Percentiles rank a stretch among this genome's conserved stretches.
Conservation (phyloP, 2,888 invertebrate species). For the Matsumyia berberina region DNA sequence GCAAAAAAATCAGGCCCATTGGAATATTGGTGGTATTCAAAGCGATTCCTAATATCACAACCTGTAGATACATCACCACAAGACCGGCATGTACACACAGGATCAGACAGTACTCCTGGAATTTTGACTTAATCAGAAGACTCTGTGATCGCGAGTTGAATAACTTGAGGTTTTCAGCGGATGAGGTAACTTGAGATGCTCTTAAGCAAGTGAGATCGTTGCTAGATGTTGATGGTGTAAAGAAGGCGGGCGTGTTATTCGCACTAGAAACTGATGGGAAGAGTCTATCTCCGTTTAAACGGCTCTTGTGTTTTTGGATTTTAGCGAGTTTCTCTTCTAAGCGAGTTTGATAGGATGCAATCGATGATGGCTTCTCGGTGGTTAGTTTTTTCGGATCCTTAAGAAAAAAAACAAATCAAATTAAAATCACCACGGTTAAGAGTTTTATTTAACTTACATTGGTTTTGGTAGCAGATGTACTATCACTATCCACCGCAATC, state of each 20-base stretch:
- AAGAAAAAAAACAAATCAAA: constrained; percentile 3
- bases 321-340: constrained; percentile 46
- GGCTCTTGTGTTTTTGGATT: constrained; percentile 66
- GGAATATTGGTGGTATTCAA: constrained; percentile 61
- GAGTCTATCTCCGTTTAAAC: constrained; percentile 48
- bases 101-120: constrained; percentile 48
- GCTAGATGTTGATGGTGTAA: constrained; percentile 30
- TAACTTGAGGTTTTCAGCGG: constrained; percentile 33
- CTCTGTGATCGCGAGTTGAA: constrained; percentile 12
- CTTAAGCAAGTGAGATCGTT: constrained; percentile 50
- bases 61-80: constrained; percentile 66
- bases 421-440: constrained; percentile 20
- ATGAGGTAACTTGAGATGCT: constrained; percentile 21
- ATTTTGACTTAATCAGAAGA: constrained; percentile 24
- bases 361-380: constrained; percentile 30
- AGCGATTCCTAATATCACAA: constrained; percentile 66
- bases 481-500: constrained; percentile 47
- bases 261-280: constrained; percentile 19
- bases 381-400: constrained; percentile 28
- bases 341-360: constrained; percentile 60
- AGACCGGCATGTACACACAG: constrained; percentile 64
- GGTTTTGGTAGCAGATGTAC: constrained; percentile 38
- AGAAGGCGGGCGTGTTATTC: constrained; percentile 1
- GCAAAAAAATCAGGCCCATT: constrained; percentile 61
- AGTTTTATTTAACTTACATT: constrained; percentile 43